Base-by-base conservation (phyloP, 2,113 vertebrate species). In the Antechinus stuartii region DNA sequence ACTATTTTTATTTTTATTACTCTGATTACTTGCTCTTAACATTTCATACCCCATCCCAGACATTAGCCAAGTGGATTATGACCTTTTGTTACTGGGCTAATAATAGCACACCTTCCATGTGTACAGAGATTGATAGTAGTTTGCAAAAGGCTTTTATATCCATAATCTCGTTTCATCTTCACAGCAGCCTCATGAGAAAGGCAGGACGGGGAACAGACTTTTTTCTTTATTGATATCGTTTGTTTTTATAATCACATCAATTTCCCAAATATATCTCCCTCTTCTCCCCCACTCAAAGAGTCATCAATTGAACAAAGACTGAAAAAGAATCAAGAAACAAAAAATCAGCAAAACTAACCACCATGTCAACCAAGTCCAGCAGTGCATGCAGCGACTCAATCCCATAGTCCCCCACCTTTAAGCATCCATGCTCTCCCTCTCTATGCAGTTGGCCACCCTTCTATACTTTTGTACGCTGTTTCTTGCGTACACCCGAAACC, bases 81-180 rank as follows among this genome's bases (percentile, higher is more conserved):
- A 91, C 76, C 93, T 90, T 55, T 90, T 50, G 68, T 76, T n/a
- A 35, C 68, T n/a, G 68, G 68, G 68, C 68, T 76, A 76, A 76
- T n/a, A 76, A 76, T 76, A 76, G 68, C 35, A 42, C 35, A 42
- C 68, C 68, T 76, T 76, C 19, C 35, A n/a, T 1, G 35, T n/a
- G 61, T 42, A 42, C n/a, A 84, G 35, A 84, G n/a, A 84, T 23
- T 84, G 68, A 42, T 7, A 42, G 19, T 42, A 42, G 19, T 84
- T 76, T 23, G 35, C n/a, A 42, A 23, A 76, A 84, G 68, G n/a
- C 19, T 76, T 19, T 76, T 76, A 7, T 8, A 68, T n/a, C 30
- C 30, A 19, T 7, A n/a, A 7, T 84, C n/a, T 68, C 42, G n/a
- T 42, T 7, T 84, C n/a, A 42, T 84, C 42, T 19, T 42, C n/a